A percentile compares a stretch with the other conserved stretches of the same genome.
These are phyloP conservation scores for Champsocephalus gunnari DNA, from an alignment of 2,797 vertebrate genomes.

Conservation along the genomic window DNA sequence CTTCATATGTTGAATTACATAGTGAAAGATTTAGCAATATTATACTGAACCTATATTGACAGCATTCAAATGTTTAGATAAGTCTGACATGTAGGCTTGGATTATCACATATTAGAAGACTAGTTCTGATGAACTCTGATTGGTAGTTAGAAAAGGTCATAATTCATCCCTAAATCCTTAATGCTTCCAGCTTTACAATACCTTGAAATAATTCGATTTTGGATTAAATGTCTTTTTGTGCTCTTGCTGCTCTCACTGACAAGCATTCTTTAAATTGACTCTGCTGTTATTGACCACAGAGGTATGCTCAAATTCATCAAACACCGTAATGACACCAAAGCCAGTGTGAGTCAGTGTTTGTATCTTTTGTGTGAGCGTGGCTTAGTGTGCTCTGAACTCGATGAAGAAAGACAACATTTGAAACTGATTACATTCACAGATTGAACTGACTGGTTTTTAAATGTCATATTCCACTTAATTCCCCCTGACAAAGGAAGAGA, in stretches of 20 bases:
- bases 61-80: not conserved
- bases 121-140: not conserved
- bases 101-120: not conserved
- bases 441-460: constrained; percentile 61
- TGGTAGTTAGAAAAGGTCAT: not conserved
- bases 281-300: constrained; percentile 13
- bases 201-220: not conserved
- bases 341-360: not conserved
- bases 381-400: constrained; percentile 39
- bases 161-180: not conserved
- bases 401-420: constrained; percentile 45
- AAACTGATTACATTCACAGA: constrained; percentile 65
- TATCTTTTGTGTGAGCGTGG: constrained; percentile 12
- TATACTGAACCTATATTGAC: not conserved
- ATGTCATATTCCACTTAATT: constrained; percentile 64
- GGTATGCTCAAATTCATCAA: constrained; percentile 1
- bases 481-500: constrained; percentile 52
- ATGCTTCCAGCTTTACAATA: constrained; percentile 7
- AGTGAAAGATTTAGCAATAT: not conserved
- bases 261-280: constrained; percentile 25
- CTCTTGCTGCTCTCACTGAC: constrained; percentile 11
- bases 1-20: no score
- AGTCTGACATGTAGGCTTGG: not conserved
- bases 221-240: not conserved
- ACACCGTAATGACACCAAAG: constrained; percentile 5